Evolutionary conservation across 2,888 invertebrate species (phyloP), one percentile per base, ranked within the genome.

Genomic region (Heteropelma amictum): DNA sequence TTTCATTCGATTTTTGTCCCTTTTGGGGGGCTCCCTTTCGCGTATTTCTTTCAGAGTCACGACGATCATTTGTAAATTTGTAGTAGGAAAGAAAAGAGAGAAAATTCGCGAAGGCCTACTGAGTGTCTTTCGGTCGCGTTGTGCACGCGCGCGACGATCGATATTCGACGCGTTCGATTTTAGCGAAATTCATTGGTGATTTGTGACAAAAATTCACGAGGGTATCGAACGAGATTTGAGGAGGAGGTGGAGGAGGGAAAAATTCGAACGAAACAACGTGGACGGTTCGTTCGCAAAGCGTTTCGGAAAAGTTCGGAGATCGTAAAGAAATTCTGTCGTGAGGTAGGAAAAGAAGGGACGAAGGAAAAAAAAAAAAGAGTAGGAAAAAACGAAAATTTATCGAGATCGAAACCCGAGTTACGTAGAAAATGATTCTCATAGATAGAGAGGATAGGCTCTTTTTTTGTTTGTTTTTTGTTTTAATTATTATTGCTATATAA

Each of bases 341-440:
- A 51, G 17, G 58, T n/a, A 35, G 30, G 26, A 30, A 38, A 54
- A 49, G 19, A 49, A n/a, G 38, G n/a, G n/a, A 63, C 19, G 38
- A 51, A 38, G 21, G 54, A 77, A 77, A 67, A 12, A 19, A 51
- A 28, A n/a, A 40, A 35, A 45, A 69, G 30, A 42, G 74, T 33
- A 73, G 42, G 51, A 74, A 54, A 77, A 78, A 60, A 54, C 17
- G 17, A 12, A 30, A 51, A 51, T 4, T 28, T 19, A 53, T 53
- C 30, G 53, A 19, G 4, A 33, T 33, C 33, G 64, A 68, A 61
- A 70, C 60, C 69, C 58, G 58, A 76, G 64, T 72, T 67, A 63
- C 49, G 68, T 71, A 76, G 67, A 78, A 78, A 76, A 77, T 76
- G 74, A 77, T 79, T 79, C 69, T 70, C 72, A 77, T 77, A 72